Percentiles rank a stretch among this genome's conserved stretches.
Evolutionary conservation across 1,140 invertebrate species (phyloP).

Genomic region (Drosophila rufa): DNA sequence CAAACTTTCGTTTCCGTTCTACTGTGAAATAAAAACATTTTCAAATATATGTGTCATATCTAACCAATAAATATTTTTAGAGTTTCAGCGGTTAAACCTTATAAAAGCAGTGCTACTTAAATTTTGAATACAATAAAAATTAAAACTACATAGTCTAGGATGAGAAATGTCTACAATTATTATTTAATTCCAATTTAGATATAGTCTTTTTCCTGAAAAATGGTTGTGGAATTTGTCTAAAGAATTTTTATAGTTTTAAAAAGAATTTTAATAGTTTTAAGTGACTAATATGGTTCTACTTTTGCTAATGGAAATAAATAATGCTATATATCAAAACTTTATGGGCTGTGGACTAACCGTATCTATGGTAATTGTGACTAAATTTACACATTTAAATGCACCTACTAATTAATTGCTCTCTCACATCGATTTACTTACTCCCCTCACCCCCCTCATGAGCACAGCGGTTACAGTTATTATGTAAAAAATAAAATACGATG

Average conservation of each 20-base stretch:
- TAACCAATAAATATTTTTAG: background rate
- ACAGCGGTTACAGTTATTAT: constrained; percentile 64
- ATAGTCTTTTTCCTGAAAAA: background rate
- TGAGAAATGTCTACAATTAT: background rate
- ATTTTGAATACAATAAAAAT: background rate
- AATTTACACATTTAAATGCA: constrained; percentile 40
- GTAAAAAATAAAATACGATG: constrained; percentile 48
- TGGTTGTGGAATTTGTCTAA: constrained; percentile 1
- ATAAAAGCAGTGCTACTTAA: background rate
- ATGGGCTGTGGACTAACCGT: constrained; percentile 14
- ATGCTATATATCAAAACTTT: background rate
- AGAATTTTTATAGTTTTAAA: background rate
- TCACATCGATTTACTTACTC: constrained; percentile 23
- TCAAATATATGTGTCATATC: constrained; percentile 2
- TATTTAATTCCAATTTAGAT: background rate
- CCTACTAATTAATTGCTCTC: constrained; percentile 39
- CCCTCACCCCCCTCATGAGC: background rate
- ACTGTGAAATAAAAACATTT: background rate
- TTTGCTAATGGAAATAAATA: background rate
- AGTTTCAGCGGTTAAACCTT: constrained; percentile 20
- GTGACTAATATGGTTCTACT: background rate
- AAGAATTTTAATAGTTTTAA: too few species aligned
- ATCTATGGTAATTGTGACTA: constrained; percentile 32
- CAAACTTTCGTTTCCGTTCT: constrained; percentile 13
- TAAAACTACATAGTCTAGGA: background rate